Evolutionary conservation across 2,888 invertebrate species (phyloP).

Genomic region (Drepana falcataria): DNA sequence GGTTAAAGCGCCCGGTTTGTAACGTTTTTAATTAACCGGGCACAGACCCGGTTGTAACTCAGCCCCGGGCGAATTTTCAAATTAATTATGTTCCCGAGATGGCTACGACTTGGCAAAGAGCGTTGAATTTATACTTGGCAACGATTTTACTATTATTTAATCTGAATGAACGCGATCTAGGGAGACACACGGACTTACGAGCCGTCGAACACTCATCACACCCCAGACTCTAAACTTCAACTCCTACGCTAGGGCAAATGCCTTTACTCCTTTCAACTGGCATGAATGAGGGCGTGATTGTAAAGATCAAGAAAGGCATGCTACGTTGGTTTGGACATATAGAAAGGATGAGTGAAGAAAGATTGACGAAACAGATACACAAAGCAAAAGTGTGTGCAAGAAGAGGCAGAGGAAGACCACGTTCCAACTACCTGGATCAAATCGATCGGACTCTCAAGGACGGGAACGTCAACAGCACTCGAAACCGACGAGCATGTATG

Average conservation of each 20-base stretch:
- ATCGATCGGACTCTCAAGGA: too few relatives aligned
- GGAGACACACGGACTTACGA: background rate
- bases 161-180: constrained; percentile 19
- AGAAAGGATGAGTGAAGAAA: too few relatives aligned
- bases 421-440: too few relatives aligned
- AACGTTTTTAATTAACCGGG: constrained; percentile 24
- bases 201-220: background rate
- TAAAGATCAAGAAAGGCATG: too few relatives aligned
- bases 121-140: constrained; percentile 46
- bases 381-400: too few relatives aligned
- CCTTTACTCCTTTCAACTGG: background rate
- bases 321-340: too few relatives aligned
- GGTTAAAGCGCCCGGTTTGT: background rate
- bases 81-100: constrained; percentile 41
- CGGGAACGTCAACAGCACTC: too few relatives aligned
- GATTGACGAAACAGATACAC: too few relatives aligned
- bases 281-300: too few relatives aligned
- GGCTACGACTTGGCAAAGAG: constrained; percentile 36
- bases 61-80: constrained; percentile 28
- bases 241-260: background rate
- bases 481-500: too few relatives aligned
- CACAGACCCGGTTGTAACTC: constrained; percentile 18
- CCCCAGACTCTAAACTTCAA: too few relatives aligned
- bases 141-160: constrained; percentile 56
- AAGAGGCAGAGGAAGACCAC: too few relatives aligned